Evolutionary conservation across 2,797 vertebrate genomes (phyloP).

Genomic region (Crocodylus rhombifer): DNA sequence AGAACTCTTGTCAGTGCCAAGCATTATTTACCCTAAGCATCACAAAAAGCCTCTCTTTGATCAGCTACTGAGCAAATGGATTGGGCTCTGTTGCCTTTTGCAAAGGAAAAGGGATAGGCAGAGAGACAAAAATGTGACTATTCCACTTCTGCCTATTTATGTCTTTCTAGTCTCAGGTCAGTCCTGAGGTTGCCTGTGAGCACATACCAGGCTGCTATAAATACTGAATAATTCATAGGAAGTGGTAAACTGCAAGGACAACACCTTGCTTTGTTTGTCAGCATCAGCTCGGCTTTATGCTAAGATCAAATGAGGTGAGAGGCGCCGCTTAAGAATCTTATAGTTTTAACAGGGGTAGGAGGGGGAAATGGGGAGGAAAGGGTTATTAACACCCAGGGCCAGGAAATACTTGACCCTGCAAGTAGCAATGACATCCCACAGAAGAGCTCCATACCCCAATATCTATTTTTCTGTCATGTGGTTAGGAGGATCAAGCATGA

Average conservation of each 20-base stretch:
- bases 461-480: slow-evolving; percentile 31
- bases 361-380: neutral
- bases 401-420: slow-evolving; percentile 5
- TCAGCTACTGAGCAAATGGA: neutral
- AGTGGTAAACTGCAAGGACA: fast-evolving
- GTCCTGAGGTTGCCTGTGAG: fast-evolving
- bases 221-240: neutral
- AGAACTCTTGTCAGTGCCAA: fast-evolving
- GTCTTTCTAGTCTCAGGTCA: neutral
- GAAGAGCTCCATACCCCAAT: slow-evolving; percentile 29
- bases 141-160: neutral
- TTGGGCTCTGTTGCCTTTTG: neutral
- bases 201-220: neutral
- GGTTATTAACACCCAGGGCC: slow-evolving; percentile 31
- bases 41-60: neutral
- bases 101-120: neutral
- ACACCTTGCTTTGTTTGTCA: slow-evolving; percentile 16
- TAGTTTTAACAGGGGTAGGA: slow-evolving; percentile 14
- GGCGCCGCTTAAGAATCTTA: slow-evolving; percentile 10
- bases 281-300: neutral
- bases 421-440: neutral
- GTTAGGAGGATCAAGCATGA: slow-evolving; percentile 41
- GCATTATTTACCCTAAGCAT: neutral
- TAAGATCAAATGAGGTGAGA: no score
- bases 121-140: fast-evolving